These are phyloP conservation scores for Phrynocephalus versicolor DNA, from an alignment of 2,113 vertebrate species.

Conservation along the genomic window DNA sequence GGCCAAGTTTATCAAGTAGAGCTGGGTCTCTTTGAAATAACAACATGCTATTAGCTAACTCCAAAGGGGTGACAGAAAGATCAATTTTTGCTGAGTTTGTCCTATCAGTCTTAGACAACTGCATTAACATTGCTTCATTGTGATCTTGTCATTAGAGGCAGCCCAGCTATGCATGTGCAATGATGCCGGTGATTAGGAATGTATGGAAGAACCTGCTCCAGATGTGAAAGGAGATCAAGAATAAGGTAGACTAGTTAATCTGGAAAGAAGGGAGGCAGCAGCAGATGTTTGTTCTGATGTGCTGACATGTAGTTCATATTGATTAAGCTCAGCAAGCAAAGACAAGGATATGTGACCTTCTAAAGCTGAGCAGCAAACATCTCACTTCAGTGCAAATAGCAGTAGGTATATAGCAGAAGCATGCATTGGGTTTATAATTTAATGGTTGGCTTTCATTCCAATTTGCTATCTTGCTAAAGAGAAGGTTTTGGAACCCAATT, in stretches of 20 bases:
- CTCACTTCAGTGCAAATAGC: slow-evolving; percentile 50
- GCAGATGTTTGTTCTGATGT: slow-evolving; percentile 61
- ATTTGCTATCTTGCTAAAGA: not conserved
- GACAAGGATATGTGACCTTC: slow-evolving; percentile 63
- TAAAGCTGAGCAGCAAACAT: slow-evolving; percentile 45
- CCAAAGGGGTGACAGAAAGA: slow-evolving; percentile 72
- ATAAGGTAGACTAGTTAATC: slow-evolving; percentile 35
- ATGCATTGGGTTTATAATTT: slow-evolving; percentile 21
- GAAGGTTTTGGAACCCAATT: not conserved
- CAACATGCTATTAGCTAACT: slow-evolving; percentile 72
- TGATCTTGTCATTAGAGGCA: slow-evolving; percentile 63
- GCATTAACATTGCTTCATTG: slow-evolving; percentile 64
- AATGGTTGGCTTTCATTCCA: not conserved
- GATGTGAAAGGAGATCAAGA: slow-evolving; percentile 52
- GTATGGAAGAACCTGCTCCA: slow-evolving; percentile 43
- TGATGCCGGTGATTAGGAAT: slow-evolving; percentile 60
- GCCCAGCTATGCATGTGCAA: slow-evolving; percentile 40
- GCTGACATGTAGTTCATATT: slow-evolving; percentile 60
- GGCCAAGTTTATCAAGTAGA: slow-evolving; percentile 80
- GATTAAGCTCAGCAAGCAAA: slow-evolving; percentile 63
- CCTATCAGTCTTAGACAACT: slow-evolving; percentile 64
- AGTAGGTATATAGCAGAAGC: slow-evolving; percentile 33
- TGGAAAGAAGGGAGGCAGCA: slow-evolving; percentile 41
- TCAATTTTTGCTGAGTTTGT: slow-evolving; percentile 83
- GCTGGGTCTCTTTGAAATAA: slow-evolving; percentile 73